Conservation (phyloP, 2,888 invertebrate species). For the Morpho achilles region DNA sequence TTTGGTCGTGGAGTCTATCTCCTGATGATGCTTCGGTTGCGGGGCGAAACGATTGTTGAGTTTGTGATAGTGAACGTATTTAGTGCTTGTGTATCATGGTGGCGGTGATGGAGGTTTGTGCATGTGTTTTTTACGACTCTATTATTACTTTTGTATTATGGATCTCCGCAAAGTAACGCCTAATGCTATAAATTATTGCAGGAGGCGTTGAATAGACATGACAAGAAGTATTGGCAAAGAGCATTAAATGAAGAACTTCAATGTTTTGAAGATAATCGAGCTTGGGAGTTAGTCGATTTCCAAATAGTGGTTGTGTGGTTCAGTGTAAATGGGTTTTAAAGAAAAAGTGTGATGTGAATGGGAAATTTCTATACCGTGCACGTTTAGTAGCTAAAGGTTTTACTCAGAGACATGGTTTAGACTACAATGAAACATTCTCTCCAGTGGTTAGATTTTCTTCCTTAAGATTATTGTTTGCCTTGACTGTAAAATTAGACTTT, state of each 20-base stretch:
- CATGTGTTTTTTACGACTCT: too few relatives aligned
- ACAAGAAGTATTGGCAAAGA: constrained; percentile 11
- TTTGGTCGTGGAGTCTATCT: too few relatives aligned
- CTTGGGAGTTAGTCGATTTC: constrained; percentile 20
- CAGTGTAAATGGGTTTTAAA: constrained; percentile 10
- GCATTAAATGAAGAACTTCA: constrained; percentile 23
- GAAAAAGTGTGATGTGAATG: constrained; percentile 1
- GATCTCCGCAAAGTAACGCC: too few relatives aligned
- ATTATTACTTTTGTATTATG: too few relatives aligned
- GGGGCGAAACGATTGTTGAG: too few relatives aligned
- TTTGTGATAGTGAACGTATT: too few relatives aligned
- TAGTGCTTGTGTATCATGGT: too few relatives aligned
- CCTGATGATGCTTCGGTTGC: too few relatives aligned
- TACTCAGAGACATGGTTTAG: constrained; percentile 4
- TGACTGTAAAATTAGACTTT: too few relatives aligned
- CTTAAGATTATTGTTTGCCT: not conserved
- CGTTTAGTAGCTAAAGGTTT: constrained; percentile 2
- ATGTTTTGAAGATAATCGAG: constrained; percentile 25
- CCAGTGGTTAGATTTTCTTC: constrained; percentile 3
- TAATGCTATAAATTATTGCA: too few relatives aligned
- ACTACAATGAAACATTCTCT: constrained; percentile 7
- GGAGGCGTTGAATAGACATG: constrained; percentile 5
- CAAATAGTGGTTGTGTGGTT: constrained; percentile 13
- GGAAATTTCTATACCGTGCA: not conserved
- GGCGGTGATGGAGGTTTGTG: too few relatives aligned